Evolutionary conservation across 2,113 vertebrate genomes (phyloP).

Genomic region (Megaleporinus macrocephalus): DNA sequence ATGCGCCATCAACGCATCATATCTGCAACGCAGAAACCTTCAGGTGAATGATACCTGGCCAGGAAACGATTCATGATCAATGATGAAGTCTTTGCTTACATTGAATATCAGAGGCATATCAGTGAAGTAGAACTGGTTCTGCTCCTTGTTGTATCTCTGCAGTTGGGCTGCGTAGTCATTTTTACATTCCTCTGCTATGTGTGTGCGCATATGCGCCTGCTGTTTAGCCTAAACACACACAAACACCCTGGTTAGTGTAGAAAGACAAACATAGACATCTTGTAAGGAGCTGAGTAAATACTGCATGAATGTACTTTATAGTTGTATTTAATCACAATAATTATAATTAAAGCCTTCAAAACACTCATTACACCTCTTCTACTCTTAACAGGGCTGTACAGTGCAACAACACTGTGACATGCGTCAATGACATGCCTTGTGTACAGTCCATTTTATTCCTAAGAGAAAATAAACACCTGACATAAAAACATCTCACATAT

Average conservation of each 20-base stretch:
- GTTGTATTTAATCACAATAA: constrained; percentile 12
- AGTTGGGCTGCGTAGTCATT: constrained; percentile 88
- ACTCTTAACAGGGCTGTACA: too few species aligned
- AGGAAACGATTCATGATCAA: neutral
- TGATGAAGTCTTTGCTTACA: constrained; percentile 69
- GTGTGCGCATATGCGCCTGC: constrained; percentile 84
- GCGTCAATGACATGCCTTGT: too few species aligned
- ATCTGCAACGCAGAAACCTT: neutral
- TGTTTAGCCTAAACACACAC: constrained; percentile 81
- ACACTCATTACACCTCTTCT: too few species aligned
- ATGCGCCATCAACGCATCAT: neutral
- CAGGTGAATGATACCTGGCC: neutral
- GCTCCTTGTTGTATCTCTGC: constrained; percentile 88
- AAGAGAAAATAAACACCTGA: too few species aligned
- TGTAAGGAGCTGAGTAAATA: neutral
- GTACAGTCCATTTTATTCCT: too few species aligned
- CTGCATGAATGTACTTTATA: neutral
- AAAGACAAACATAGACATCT: constrained; percentile 6
- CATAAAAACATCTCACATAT: too few species aligned
- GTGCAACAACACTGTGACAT: too few species aligned
- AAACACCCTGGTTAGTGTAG: constrained; percentile 5
- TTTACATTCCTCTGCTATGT: constrained; percentile 88
- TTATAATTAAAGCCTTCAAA: too few species aligned
- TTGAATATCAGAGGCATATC: constrained; percentile 89
- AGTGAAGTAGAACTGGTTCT: constrained; percentile 86